Percentiles rank a stretch among this genome's conserved stretches.
Evolutionary conservation across 1,140 invertebrate species (phyloP).

Genomic region (Drosophila watanabei): DNA sequence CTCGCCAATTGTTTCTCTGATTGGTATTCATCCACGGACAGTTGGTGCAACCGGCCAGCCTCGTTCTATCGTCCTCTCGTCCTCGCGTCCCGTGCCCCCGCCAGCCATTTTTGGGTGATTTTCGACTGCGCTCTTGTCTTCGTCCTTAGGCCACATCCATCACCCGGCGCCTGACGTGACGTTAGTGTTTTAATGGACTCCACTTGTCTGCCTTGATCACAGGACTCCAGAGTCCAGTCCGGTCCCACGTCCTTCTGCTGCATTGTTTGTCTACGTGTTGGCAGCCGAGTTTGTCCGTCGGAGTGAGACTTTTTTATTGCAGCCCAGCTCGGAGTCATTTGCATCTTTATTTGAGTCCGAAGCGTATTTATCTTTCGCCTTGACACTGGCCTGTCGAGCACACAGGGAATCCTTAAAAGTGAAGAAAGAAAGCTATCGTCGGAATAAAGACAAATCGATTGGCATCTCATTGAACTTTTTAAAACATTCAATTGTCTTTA

Average conservation of each 20-base stretch:
- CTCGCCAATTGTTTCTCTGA: conserved; percentile 78
- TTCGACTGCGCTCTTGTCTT: conserved; percentile 64
- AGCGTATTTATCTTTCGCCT: conserved; percentile 39
- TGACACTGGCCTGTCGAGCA: conserved; percentile 7
- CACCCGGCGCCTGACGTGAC: conserved; percentile 73
- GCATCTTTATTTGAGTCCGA: conserved; percentile 64
- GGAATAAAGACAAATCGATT: neutral
- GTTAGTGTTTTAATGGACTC: conserved; percentile 84
- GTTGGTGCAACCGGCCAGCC: conserved; percentile 49
- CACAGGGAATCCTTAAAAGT: neutral
- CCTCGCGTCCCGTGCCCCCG: neutral
- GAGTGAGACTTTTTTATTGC: conserved; percentile 33
- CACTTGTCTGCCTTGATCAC: conserved; percentile 81
- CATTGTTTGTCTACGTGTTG: conserved; percentile 63
- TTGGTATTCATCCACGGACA: conserved; percentile 74
- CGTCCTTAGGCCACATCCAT: conserved; percentile 78
- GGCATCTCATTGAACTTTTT: neutral
- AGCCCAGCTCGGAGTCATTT: conserved; percentile 62
- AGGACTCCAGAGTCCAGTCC: conserved; percentile 28
- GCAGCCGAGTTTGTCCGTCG: conserved; percentile 47
- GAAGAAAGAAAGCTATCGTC: neutral
- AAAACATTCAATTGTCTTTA: neutral
- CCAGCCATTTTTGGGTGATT: conserved; percentile 51
- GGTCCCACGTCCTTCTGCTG: conserved; percentile 23
- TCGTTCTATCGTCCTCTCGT: neutral